A percentile compares a stretch with the other conserved stretches of the same genome.
These are phyloP conservation scores for Scarus forsteni DNA, from an alignment of 2,797 vertebrate genomes.

Conservation along the genomic window DNA sequence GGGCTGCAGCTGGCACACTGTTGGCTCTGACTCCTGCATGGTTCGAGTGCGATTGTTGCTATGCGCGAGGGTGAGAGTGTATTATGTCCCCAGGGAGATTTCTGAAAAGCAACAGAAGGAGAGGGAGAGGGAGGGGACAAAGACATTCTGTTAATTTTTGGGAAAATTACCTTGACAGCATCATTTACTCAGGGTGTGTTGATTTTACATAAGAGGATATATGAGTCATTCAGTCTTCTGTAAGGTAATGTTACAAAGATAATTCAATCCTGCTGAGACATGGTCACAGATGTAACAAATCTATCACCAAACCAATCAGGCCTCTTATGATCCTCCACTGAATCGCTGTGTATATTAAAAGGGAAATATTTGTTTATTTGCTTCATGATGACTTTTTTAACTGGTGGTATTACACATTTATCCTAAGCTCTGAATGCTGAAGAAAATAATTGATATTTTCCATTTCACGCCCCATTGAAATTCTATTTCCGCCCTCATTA, in stretches of 20 bases:
- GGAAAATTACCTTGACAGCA: constrained; percentile 47
- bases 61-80: constrained; percentile 15
- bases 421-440: too few species aligned
- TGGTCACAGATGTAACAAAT: constrained; percentile 16
- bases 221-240: constrained; percentile 44
- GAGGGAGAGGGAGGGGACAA: constrained; percentile 16
- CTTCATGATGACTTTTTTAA: too few species aligned
- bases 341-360: too few species aligned
- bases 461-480: too few species aligned
- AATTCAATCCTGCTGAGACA: constrained; percentile 26
- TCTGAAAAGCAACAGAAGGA: constrained; percentile 64
- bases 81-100: constrained; percentile 62
- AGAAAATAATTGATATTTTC: too few species aligned
- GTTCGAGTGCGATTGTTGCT: constrained; percentile 34
- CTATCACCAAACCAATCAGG: constrained; percentile 27
- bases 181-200: constrained; percentile 47
- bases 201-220: constrained; percentile 40
- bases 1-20: constrained; percentile 96
- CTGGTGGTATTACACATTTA: too few species aligned
- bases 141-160: constrained; percentile 49
- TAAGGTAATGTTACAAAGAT: constrained; percentile 42
- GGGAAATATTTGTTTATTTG: too few species aligned
- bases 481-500: too few species aligned
- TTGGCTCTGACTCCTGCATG: constrained; percentile 94
- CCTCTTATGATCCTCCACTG: constrained; percentile 6